Evolutionary conservation across 1,140 invertebrate species (phyloP).

Genomic region (Nylanderia fulva): DNA sequence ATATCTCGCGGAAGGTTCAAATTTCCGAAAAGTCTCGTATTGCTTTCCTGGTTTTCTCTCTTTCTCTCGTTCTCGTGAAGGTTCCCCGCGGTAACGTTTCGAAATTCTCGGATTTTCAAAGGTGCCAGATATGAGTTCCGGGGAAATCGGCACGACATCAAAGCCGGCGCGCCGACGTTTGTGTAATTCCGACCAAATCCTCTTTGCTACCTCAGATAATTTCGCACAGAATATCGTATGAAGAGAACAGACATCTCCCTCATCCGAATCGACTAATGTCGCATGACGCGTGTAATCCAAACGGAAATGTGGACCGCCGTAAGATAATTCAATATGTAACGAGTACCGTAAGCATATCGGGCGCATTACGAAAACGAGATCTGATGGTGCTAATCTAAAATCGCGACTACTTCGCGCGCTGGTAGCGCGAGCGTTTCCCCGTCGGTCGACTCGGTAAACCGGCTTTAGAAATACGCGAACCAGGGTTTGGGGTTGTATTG

Average conservation of each 20-base stretch:
- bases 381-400: constrained; percentile 36
- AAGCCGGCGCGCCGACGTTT: constrained; percentile 14
- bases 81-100: constrained; percentile 7
- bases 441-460: constrained; percentile 73
- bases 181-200: constrained; percentile 49
- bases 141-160: constrained; percentile 34
- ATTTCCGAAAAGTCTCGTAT: constrained; percentile 47
- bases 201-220: constrained; percentile 48
- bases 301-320: background rate
- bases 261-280: constrained; percentile 26
- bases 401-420: constrained; percentile 54
- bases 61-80: background rate
- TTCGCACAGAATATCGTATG: constrained; percentile 27
- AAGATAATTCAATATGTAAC: constrained; percentile 9
- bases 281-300: constrained; percentile 10
- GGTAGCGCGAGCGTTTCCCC: constrained; percentile 69
- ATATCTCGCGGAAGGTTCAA: constrained; percentile 22
- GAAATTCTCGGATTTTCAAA: constrained; percentile 49
- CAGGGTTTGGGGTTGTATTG: constrained; percentile 82
- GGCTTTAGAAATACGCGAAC: constrained; percentile 79
- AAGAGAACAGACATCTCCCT: constrained; percentile 28
- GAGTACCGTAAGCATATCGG: background rate
- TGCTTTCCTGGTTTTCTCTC: constrained; percentile 6
- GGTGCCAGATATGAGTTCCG: background rate
- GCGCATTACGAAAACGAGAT: constrained; percentile 37